Evolutionary conservation across 2,113 vertebrate species (phyloP).

Genomic region (Ctenomys sociabilis): DNA sequence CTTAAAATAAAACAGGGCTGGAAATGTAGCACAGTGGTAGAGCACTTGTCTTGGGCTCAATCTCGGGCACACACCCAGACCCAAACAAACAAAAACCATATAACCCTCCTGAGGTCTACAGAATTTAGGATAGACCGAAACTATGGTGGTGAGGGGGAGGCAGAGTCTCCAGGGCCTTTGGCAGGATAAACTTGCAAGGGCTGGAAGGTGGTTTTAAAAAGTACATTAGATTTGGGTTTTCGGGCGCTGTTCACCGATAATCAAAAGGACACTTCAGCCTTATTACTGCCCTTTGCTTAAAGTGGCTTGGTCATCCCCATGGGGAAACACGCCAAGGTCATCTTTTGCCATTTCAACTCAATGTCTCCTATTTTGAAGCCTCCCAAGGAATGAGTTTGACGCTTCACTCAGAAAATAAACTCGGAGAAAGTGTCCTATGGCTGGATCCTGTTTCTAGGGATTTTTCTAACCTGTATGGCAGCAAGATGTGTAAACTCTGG

Average conservation of each 20-base stretch:
- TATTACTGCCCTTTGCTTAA: not conserved
- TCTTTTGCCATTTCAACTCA: not conserved
- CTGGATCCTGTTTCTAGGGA: not conserved
- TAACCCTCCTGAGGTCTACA: not conserved
- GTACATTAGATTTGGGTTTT: not conserved
- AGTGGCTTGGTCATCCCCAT: accelerated
- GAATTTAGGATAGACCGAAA: not conserved
- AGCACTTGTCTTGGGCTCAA: not conserved
- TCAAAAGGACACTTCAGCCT: not conserved
- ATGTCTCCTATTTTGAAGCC: not conserved
- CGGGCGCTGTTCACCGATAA: accelerated
- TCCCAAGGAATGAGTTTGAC: not conserved
- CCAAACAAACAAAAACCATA: not conserved
- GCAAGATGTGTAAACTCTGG: not conserved
- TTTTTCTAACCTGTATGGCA: not conserved
- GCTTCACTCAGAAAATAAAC: not conserved
- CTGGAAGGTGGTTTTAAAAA: not conserved
- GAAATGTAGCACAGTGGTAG: not conserved
- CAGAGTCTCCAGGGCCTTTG: not conserved
- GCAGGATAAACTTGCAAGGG: not conserved
- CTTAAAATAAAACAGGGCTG: not conserved
- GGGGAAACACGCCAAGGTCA: not conserved
- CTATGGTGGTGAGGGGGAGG: accelerated
- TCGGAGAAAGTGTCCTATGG: not conserved
- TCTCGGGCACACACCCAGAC: not conserved